A percentile compares a stretch with the other conserved stretches of the same genome.
These are phyloP conservation scores for Centropus bengalensis DNA, from an alignment of 2,113 vertebrate species.

Conservation along the genomic window DNA sequence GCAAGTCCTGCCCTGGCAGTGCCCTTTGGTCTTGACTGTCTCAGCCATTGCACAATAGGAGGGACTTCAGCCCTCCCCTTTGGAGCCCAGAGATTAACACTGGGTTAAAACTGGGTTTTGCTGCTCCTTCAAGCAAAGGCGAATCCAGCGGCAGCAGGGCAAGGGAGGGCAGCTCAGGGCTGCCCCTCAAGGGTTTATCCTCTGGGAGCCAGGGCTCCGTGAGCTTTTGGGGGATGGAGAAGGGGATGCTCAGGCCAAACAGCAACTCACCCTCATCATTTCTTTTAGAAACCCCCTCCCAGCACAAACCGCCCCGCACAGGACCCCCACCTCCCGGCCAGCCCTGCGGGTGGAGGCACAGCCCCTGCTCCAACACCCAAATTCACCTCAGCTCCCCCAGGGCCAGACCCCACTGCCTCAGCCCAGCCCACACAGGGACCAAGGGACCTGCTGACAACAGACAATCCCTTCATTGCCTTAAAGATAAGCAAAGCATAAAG, in stretches of 20 bases:
- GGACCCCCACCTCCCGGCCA: background rate
- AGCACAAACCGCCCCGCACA: background rate
- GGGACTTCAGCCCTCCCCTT: background rate
- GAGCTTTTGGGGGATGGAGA: accelerated
- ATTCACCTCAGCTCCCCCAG: background rate
- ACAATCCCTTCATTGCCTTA: background rate
- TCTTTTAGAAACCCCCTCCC: background rate
- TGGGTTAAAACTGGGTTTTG: background rate
- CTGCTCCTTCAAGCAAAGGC: background rate
- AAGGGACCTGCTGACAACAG: background rate
- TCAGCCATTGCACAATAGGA: background rate
- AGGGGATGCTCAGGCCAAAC: background rate
- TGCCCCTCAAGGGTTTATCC: background rate
- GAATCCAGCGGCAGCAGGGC: background rate
- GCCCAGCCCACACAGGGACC: background rate
- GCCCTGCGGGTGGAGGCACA: background rate
- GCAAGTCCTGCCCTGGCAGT: no score
- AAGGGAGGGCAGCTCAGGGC: background rate
- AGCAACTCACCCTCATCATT: accelerated
- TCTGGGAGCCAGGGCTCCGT: accelerated
- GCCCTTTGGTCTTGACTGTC: background rate
- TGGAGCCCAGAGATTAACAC: background rate
- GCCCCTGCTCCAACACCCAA: background rate
- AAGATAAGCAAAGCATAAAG: background rate
- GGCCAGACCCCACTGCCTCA: background rate